Base-by-base conservation (phyloP, 2,113 vertebrate species). In the Amblyopsis rosae region DNA sequence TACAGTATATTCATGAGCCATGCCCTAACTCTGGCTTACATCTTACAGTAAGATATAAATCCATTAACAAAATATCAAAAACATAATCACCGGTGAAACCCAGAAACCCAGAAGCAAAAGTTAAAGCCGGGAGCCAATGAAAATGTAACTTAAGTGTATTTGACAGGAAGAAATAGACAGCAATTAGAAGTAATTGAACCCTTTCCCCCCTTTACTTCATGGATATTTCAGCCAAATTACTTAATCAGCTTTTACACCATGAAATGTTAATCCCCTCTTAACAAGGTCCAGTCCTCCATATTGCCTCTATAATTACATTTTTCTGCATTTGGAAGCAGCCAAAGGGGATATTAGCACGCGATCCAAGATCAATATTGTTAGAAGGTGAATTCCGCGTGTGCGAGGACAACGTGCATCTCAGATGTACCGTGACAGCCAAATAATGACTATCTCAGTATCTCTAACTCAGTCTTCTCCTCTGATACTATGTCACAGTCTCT, bases 291-390 rank as follows among this genome's bases (percentile, higher is more conserved):
- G 58, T 74, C 64, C 69, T 79, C 65, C 65, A 70, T 62, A 64
- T 64, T 78, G 1, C n/a, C 47, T 50, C 19, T 86, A 61, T 69
- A 86, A 91, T 89, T 90, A 70, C 76, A 73, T 75, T 56, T 50
- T 71, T 76, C 71, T 80, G 80, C 67, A 81, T 88, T 87, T 87
- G 86, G 83, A 84, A 71, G 76, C 26, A 1, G 56, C 56, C 56
- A 66, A 60, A n/a, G 57, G 76, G 80, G 79, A 78, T 80, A 84
- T 65, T 65, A 72, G 53, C 45, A 35, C 58, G 0, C 0, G 19
- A 63, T 88, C 87, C 89, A 92, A 92, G 69, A 81, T 84, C 84
- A 91, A 92, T 86, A 90, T 90, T 85, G 79, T 73, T 67, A 77
- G 82, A 88, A 81, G 76, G 79, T 75, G 51, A 78, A 82, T 82